Evolutionary conservation across 2,797 vertebrate genomes (phyloP).

Genomic region (Myotis myotis): DNA sequence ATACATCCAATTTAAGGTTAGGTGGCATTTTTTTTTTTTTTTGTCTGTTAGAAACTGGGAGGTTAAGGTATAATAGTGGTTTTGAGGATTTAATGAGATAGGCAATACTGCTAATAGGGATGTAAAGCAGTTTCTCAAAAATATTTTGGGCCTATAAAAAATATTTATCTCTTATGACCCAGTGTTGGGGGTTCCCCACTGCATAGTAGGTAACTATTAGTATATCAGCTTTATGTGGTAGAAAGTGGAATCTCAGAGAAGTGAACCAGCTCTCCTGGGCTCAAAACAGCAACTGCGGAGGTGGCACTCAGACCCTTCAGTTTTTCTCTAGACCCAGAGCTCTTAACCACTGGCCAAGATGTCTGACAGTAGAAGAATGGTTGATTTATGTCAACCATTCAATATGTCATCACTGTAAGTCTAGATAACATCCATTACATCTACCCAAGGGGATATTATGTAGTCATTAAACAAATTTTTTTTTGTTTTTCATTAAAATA

Average conservation of each 20-base stretch:
- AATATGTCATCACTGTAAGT: not conserved
- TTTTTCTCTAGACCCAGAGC: not conserved
- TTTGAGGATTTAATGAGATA: slow-evolving; percentile 23
- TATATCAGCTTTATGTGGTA: not conserved
- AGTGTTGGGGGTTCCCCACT: not conserved
- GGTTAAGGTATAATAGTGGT: not conserved
- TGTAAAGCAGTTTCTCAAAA: not conserved
- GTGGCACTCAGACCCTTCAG: not conserved
- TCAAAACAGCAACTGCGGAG: not conserved
- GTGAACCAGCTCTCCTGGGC: not conserved
- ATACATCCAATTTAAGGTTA: not conserved
- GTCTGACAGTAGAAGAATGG: not conserved
- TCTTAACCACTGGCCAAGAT: not conserved
- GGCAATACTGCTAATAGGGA: not conserved
- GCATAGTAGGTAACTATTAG: not conserved
- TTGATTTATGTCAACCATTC: not conserved
- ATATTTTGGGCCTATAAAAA: not conserved
- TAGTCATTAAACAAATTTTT: not conserved
- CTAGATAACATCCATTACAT: not conserved
- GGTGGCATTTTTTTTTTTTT: not conserved
- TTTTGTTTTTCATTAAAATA: too few relatives aligned
- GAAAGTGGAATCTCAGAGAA: not conserved
- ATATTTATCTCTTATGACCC: not conserved
- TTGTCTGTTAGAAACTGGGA: not conserved
- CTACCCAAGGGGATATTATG: not conserved